Conservation (phyloP, 2,888 invertebrate species). For the Chloromyia formosa region DNA sequence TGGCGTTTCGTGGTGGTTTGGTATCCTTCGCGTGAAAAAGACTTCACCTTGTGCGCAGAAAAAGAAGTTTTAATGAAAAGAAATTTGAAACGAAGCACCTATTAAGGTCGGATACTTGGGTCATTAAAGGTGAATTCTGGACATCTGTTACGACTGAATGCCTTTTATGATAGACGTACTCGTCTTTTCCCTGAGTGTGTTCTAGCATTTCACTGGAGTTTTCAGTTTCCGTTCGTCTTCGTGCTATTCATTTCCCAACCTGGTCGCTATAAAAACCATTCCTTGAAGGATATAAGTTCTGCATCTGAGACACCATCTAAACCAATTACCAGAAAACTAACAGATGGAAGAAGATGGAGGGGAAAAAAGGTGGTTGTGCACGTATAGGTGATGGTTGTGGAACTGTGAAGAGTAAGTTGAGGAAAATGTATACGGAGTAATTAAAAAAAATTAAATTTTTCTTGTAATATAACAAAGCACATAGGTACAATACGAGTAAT, state of each 20-base stretch:
- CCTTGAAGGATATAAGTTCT: constrained; percentile 21
- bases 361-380: not conserved
- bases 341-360: not conserved
- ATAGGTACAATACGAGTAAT: no score
- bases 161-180: constrained; percentile 45
- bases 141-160: constrained; percentile 49
- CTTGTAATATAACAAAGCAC: no score
- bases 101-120: constrained; percentile 48
- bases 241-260: not conserved
- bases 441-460: no score
- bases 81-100: constrained; percentile 46
- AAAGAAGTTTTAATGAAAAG: constrained; percentile 47
- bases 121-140: constrained; percentile 49
- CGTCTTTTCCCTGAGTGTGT: constrained; percentile 3
- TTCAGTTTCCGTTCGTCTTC: not conserved
- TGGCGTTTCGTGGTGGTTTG: not conserved
- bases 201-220: not conserved
- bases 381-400: no score
- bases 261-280: not conserved
- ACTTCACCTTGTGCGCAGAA: not conserved
- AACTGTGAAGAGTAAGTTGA: no score
- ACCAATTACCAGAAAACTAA: constrained; percentile 30
- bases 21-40: not conserved
- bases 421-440: no score
- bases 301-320: constrained; percentile 33